Evolutionary conservation across 2,797 vertebrate species (phyloP).

Genomic region (Xyrichtys novacula): DNA sequence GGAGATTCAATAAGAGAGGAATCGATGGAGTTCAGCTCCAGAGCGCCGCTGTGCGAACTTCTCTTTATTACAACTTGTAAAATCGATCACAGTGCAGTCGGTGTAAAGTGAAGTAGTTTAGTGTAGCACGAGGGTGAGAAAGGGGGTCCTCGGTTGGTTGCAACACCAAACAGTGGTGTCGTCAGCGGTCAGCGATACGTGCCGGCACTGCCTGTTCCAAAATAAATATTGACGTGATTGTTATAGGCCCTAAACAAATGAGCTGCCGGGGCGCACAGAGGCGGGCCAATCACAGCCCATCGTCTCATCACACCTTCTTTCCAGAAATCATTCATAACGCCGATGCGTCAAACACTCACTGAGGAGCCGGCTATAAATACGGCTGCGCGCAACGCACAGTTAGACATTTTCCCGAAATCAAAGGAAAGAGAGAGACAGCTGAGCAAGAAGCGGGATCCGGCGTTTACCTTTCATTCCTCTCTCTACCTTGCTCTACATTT

Average conservation of each 20-base stretch:
- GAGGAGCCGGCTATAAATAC: slow-evolving; percentile 85
- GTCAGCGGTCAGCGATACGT: slow-evolving; percentile 67
- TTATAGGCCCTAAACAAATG: slow-evolving; percentile 84
- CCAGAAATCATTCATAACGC: slow-evolving; percentile 87
- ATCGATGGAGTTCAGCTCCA: slow-evolving; percentile 4
- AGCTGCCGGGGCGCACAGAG: slow-evolving; percentile 69
- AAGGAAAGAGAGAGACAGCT: slow-evolving; percentile 72
- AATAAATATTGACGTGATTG: slow-evolving; percentile 82
- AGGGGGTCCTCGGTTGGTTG: slow-evolving; percentile 54
- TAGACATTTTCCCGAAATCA: slow-evolving; percentile 79
- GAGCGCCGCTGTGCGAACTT: slow-evolving; percentile 7
- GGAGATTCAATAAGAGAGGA: background rate
- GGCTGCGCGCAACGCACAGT: slow-evolving; percentile 73
- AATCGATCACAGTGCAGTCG: slow-evolving; percentile 5
- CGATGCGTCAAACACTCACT: slow-evolving; percentile 85
- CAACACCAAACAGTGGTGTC: slow-evolving; percentile 76
- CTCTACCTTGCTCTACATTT: slow-evolving; percentile 47
- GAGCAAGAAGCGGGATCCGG: slow-evolving; percentile 58
- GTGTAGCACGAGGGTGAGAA: slow-evolving; percentile 55
- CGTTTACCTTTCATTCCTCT: slow-evolving; percentile 28
- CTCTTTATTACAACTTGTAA: slow-evolving; percentile 1
- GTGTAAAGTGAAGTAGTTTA: slow-evolving; percentile 27
- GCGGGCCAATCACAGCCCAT: slow-evolving; percentile 80
- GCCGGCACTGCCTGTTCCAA: slow-evolving; percentile 74
- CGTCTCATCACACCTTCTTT: slow-evolving; percentile 86